Conservation (phyloP, 2,888 invertebrate genomes). For the Ophonus ardosiacus region DNA sequence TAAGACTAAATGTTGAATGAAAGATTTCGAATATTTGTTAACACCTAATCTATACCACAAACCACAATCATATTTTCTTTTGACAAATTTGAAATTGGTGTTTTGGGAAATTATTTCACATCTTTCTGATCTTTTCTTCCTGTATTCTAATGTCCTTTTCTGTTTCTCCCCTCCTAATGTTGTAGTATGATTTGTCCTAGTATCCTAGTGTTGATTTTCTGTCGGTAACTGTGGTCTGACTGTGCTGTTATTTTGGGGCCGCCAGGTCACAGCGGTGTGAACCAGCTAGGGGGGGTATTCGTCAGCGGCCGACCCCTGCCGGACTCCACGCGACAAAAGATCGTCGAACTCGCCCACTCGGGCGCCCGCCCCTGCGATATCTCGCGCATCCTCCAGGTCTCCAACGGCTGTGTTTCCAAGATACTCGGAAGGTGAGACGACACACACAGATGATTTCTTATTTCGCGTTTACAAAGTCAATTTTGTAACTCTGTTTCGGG, state of each 20-base stretch:
- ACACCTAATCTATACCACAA: no score
- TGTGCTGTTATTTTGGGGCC: conserved; percentile 73
- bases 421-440: conserved; percentile 94
- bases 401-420: conserved; percentile 99
- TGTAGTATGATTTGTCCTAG: conserved; percentile 6
- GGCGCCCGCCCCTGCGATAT: conserved; percentile 99
- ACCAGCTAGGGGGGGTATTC: conserved; percentile 99
- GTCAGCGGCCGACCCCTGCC: conserved; percentile 99
- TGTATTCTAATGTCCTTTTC: not conserved
- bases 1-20: no score
- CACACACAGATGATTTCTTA: no score
- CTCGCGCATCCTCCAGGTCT: conserved; percentile 98
- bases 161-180: conserved; percentile 67
- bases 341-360: conserved; percentile 98
- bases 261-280: conserved; percentile 98
- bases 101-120: not conserved
- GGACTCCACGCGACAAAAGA: conserved; percentile 98
- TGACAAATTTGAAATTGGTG: no score
- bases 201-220: conserved; percentile 38
- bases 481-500: no score
- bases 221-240: conserved; percentile 76
- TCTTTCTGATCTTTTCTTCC: not conserved
- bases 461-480: no score
- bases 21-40: no score
- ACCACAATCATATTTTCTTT: no score